phyloP scores from a whole-genome alignment of 2,113 vertebrate genomes.

The Mola mola region DNA sequence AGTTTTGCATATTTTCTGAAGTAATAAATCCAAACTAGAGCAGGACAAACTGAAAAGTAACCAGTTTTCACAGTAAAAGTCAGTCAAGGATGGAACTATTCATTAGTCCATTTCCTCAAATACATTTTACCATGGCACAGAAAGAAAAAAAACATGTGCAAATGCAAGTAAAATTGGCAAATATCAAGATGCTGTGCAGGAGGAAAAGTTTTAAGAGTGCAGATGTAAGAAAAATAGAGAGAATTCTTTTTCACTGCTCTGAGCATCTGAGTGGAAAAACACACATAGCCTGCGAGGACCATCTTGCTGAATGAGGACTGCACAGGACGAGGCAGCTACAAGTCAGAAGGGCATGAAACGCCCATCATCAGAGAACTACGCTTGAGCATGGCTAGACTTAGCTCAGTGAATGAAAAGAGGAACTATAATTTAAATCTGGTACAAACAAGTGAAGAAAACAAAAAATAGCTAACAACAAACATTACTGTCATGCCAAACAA shows the following conservation, averaged over 20 bases:
- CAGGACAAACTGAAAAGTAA: background rate
- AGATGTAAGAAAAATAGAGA: background rate
- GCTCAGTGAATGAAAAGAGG: background rate
- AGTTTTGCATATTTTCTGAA: background rate
- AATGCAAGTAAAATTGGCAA: no score
- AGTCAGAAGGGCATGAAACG: background rate
- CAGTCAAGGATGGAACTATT: constrained; percentile 6
- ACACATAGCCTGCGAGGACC: background rate
- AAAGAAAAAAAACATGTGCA: background rate
- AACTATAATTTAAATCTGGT: no score
- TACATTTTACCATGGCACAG: background rate
- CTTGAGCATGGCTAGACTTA: background rate
- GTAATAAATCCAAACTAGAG: background rate
- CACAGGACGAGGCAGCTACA: background rate
- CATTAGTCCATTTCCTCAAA: constrained; percentile 1
- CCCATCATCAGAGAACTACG: background rate
- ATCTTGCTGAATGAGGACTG: background rate
- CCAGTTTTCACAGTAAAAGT: background rate
- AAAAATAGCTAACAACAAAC: background rate
- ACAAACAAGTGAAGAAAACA: constrained; percentile 12
- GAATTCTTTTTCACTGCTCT: background rate
- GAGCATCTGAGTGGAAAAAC: background rate
- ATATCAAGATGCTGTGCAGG: no score
- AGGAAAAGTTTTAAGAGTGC: no score
- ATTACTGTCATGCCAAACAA: constrained; percentile 36